Conservation (phyloP, 2,797 vertebrate species). For the Acanthurus tractus region DNA sequence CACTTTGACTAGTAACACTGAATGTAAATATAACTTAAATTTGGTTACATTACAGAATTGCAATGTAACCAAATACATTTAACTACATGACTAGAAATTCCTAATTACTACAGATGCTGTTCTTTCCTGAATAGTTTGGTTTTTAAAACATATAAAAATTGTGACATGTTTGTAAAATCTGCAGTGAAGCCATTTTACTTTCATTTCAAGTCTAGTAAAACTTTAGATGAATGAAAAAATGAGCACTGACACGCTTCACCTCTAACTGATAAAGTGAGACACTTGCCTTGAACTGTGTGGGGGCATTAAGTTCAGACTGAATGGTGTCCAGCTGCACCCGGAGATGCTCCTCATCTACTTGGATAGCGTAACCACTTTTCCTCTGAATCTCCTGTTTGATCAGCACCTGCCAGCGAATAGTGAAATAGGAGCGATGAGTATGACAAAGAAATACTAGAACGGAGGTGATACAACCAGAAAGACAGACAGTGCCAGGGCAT, state of each 20-base stretch:
- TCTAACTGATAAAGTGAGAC: not conserved
- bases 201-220: not conserved
- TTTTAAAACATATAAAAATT: not conserved
- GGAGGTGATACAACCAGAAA: not conserved
- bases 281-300: constrained; percentile 96
- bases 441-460: not conserved
- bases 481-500: constrained; percentile 1
- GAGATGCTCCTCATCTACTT: constrained; percentile 97
- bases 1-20: not conserved
- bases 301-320: constrained; percentile 97
- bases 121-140: not conserved
- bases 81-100: not conserved
- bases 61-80: not conserved
- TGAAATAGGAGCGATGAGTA: constrained; percentile 6
- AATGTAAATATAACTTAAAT: not conserved
- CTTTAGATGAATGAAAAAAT: not conserved
- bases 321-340: constrained; percentile 98
- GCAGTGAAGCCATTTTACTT: not conserved
- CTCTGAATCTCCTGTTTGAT: constrained; percentile 99
- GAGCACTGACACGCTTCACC: not conserved
- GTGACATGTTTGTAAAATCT: not conserved
- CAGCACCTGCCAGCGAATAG: constrained; percentile 87
- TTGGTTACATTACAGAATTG: not conserved
- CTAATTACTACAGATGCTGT: not conserved
- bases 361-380: constrained; percentile 97